phyloP scores from a whole-genome alignment of 1,140 invertebrate species.

The Caenorhabditis inopinata region DNA sequence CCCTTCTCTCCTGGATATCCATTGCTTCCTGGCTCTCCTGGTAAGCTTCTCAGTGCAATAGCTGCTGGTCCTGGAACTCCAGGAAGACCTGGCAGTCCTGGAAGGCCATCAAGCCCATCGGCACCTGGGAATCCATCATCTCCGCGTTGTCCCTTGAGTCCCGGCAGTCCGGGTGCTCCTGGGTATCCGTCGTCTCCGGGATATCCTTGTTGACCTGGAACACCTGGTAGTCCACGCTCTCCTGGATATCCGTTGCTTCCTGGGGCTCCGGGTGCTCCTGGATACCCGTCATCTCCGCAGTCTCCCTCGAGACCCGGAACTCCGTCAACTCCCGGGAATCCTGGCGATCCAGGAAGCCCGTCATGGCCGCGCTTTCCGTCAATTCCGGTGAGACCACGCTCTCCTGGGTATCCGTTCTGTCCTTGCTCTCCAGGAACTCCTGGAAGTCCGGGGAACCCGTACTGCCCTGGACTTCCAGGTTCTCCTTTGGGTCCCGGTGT shows the following conservation, averaged over 20 bases:
- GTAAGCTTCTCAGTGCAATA: neutral
- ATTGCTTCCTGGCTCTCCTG: conserved; percentile 49
- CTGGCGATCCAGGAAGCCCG: conserved; percentile 47
- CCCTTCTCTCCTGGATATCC: conserved; percentile 55
- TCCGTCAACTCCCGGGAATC: conserved; percentile 47
- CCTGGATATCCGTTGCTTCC: conserved; percentile 46
- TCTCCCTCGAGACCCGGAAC: conserved; percentile 48
- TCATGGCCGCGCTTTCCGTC: conserved; percentile 44
- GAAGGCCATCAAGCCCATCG: conserved; percentile 48
- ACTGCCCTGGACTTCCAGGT: conserved; percentile 48
- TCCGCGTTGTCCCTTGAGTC: conserved; percentile 41
- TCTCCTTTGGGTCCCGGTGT: conserved; percentile 46
- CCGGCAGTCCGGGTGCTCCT: conserved; percentile 41
- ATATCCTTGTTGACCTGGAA: conserved; percentile 46
- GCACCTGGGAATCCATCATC: conserved; percentile 37
- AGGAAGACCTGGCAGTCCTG: conserved; percentile 39
- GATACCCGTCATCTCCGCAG: conserved; percentile 42
- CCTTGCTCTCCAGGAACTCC: conserved; percentile 52
- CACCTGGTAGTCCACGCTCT: conserved; percentile 35
- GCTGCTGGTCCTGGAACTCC: conserved; percentile 35
- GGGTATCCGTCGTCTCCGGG: conserved; percentile 49
- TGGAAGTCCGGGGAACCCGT: conserved; percentile 45
- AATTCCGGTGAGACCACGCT: conserved; percentile 38
- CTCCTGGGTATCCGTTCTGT: conserved; percentile 49
- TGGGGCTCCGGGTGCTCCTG: conserved; percentile 46